Conservation (phyloP, 2,797 vertebrate species). For the Falco berigora region DNA sequence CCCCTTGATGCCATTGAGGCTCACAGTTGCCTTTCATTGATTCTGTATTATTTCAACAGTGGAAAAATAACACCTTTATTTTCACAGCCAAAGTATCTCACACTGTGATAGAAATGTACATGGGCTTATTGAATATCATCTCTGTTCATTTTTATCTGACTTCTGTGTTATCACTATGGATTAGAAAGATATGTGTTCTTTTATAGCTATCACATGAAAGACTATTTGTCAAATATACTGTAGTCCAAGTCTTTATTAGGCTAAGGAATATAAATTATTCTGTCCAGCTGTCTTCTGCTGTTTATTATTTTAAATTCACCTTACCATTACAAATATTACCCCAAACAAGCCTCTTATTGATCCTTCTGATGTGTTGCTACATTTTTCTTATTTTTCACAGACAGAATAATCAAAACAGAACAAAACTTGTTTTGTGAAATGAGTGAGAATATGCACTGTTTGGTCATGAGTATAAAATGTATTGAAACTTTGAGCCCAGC, state of each 20-base stretch:
- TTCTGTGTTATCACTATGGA: not conserved
- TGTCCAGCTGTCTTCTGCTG: not conserved
- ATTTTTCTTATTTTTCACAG: not conserved
- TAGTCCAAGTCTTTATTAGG: not conserved
- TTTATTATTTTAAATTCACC: not conserved
- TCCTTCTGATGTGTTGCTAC: not conserved
- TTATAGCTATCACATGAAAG: not conserved
- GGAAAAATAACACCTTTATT: conserved; percentile 59
- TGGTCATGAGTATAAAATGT: not conserved
- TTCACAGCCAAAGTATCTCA: conserved; percentile 45
- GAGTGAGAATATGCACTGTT: not conserved
- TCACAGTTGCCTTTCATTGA: conserved; percentile 47
- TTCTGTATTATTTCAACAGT: conserved; percentile 61
- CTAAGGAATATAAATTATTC: not conserved
- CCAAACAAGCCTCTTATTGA: not conserved
- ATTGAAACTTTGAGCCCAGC: not conserved
- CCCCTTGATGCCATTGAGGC: not conserved
- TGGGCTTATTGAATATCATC: conserved; percentile 37
- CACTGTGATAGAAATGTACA: conserved; percentile 51
- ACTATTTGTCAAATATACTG: not conserved
- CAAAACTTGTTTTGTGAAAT: not conserved
- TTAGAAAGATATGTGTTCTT: not conserved
- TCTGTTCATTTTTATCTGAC: conserved; percentile 23
- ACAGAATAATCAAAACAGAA: not conserved
- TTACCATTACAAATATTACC: not conserved